Percentiles rank a stretch among this genome's conserved stretches.
phyloP scores from a whole-genome alignment of 1,140 invertebrate species.

The Leptinotarsa lineolata region DNA sequence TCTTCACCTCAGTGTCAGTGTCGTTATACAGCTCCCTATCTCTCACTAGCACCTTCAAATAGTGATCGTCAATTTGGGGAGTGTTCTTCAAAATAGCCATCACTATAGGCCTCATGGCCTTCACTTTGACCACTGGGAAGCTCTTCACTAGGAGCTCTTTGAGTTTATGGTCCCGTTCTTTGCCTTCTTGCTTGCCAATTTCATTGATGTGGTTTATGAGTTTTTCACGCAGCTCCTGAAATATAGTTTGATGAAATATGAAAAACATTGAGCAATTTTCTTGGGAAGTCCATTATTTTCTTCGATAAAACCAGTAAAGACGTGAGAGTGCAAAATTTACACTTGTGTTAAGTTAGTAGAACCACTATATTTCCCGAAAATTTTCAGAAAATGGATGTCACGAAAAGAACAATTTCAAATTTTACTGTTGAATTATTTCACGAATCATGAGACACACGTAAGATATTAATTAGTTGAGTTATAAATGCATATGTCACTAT shows the following conservation, averaged over 20 bases:
- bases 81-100: conserved; percentile 94
- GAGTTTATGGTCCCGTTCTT: conserved; percentile 83
- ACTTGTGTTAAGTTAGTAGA: no score
- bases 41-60: conserved; percentile 82
- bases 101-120: conserved; percentile 91
- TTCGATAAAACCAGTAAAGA: conserved; percentile 30
- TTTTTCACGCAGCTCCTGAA: conserved; percentile 82
- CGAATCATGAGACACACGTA: no score
- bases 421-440: no score
- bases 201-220: conserved; percentile 87
- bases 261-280: no score
- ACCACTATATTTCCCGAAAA: no score
- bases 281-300: no score
- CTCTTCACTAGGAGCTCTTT: conserved; percentile 91
- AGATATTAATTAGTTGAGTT: no score
- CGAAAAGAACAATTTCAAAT: no score
- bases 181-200: conserved; percentile 75
- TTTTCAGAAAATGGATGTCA: no score
- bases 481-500: no score
- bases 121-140: conserved; percentile 90
- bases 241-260: neutral
- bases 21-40: conserved; percentile 93
- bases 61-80: conserved; percentile 91
- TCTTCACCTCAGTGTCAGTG: conserved; percentile 94
- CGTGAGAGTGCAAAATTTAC: neutral